A percentile compares a stretch with the other conserved stretches of the same genome.
phyloP scores from a whole-genome alignment of 2,797 vertebrate species.

The Cichlasoma orientale region DNA sequence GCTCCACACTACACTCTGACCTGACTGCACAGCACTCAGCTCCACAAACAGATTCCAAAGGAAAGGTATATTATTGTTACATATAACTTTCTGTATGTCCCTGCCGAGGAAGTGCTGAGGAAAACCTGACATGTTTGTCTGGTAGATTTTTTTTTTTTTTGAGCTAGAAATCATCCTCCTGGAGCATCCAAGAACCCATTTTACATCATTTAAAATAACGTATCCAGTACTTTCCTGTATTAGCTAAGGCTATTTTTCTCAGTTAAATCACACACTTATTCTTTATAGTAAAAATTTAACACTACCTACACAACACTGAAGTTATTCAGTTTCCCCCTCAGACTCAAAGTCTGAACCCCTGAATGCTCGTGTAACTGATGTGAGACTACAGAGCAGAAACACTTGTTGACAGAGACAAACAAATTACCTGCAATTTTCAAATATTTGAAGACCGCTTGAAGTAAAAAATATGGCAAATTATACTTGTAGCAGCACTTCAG shows the following conservation, averaged over 20 bases:
- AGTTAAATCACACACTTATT: not conserved
- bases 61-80: not conserved
- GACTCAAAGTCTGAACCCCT: not conserved
- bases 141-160: not conserved
- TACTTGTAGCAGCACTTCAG: constrained; percentile 6
- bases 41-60: constrained; percentile 23
- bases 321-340: not conserved
- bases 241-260: not conserved
- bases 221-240: not conserved
- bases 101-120: not conserved
- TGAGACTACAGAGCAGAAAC: not conserved
- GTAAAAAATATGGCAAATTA: constrained; percentile 45
- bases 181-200: not conserved
- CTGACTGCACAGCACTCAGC: constrained; percentile 22
- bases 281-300: not conserved
- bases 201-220: not conserved
- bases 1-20: constrained; percentile 18
- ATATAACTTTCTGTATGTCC: not conserved
- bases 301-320: not conserved
- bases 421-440: constrained; percentile 38
- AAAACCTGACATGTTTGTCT: not conserved
- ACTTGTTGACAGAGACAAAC: constrained; percentile 3
- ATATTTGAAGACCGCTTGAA: constrained; percentile 28
- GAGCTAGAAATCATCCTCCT: not conserved
- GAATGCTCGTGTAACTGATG: not conserved